phyloP scores from a whole-genome alignment of 2,888 invertebrate genomes.

The Pemphredon lugubris region DNA sequence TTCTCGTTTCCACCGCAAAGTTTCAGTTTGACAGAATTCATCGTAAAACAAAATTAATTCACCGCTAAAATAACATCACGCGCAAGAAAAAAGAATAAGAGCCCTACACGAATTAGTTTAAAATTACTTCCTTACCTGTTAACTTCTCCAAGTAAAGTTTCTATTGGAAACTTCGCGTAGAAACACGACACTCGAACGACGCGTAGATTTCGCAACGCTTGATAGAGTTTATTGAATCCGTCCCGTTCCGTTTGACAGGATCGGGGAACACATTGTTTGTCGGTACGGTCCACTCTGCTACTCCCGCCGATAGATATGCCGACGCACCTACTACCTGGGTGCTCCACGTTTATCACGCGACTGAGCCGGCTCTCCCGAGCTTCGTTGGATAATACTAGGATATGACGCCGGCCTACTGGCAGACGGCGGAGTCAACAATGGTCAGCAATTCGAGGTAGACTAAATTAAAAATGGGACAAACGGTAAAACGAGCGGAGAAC shows the following conservation, averaged over 20 bases:
- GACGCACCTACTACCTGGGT: constrained; percentile 50
- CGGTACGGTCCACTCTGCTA: constrained; percentile 28
- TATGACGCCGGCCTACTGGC: constrained; percentile 58
- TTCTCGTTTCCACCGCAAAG: no score
- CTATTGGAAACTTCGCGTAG: no score
- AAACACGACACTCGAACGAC: constrained; percentile 14
- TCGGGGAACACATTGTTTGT: constrained; percentile 38
- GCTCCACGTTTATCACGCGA: constrained; percentile 64
- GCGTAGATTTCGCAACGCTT: constrained; percentile 39
- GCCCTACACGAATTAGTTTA: no score
- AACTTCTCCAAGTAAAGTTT: neutral
- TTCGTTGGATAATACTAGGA: constrained; percentile 59
- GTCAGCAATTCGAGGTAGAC: constrained; percentile 51
- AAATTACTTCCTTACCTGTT: no score
- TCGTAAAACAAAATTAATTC: no score
- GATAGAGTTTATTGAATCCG: constrained; percentile 17
- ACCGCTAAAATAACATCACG: no score
- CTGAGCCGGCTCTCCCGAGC: constrained; percentile 53
- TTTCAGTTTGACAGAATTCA: no score
- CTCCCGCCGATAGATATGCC: constrained; percentile 33
- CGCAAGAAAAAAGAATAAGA: no score
- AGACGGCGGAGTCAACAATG: constrained; percentile 52
- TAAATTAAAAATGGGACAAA: constrained; percentile 61
- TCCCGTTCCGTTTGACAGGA: constrained; percentile 43
- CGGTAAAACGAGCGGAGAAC: constrained; percentile 32